phyloP scores from a whole-genome alignment of 1,140 invertebrate species.

The Teleopsis dalmanni region DNA sequence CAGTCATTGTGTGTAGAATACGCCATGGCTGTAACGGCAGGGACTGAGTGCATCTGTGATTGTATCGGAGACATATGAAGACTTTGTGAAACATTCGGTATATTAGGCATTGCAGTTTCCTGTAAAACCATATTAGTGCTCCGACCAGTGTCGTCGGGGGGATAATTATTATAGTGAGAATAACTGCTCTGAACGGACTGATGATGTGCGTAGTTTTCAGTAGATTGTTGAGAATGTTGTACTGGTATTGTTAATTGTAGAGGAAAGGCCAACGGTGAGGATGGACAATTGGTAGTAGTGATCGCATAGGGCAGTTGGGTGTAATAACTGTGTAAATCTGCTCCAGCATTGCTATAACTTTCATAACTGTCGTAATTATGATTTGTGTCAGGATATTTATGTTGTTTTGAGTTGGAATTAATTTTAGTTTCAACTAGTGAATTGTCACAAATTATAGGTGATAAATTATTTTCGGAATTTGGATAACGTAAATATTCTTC shows the following conservation, averaged over 20 bases:
- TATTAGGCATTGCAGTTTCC: neutral
- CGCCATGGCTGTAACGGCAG: neutral
- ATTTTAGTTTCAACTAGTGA: slow-evolving; percentile 49
- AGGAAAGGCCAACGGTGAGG: slow-evolving; percentile 26
- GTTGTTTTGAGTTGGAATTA: slow-evolving; percentile 37
- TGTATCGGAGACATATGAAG: slow-evolving; percentile 13
- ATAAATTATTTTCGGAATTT: slow-evolving; percentile 23
- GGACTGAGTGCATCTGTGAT: neutral
- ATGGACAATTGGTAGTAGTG: slow-evolving; percentile 13
- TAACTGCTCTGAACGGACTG: neutral
- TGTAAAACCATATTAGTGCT: neutral
- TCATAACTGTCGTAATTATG: slow-evolving; percentile 49
- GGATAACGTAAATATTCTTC: slow-evolving; percentile 38
- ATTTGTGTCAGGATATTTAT: slow-evolving; percentile 52
- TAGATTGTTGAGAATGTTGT: slow-evolving; percentile 27
- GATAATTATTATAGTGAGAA: slow-evolving; percentile 1
- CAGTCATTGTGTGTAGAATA: slow-evolving; percentile 8
- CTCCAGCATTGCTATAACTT: slow-evolving; percentile 48
- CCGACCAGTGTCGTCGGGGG: neutral
- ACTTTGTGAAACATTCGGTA: neutral
- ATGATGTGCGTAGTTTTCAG: slow-evolving; percentile 8
- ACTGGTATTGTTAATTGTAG: slow-evolving; percentile 35
- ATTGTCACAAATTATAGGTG: slow-evolving; percentile 2
- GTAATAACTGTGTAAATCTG: slow-evolving; percentile 36
- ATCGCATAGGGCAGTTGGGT: slow-evolving; percentile 30